These are phyloP conservation scores for Tragulus kanchil DNA, from an alignment of 2,113 vertebrate species.

Conservation along the genomic window DNA sequence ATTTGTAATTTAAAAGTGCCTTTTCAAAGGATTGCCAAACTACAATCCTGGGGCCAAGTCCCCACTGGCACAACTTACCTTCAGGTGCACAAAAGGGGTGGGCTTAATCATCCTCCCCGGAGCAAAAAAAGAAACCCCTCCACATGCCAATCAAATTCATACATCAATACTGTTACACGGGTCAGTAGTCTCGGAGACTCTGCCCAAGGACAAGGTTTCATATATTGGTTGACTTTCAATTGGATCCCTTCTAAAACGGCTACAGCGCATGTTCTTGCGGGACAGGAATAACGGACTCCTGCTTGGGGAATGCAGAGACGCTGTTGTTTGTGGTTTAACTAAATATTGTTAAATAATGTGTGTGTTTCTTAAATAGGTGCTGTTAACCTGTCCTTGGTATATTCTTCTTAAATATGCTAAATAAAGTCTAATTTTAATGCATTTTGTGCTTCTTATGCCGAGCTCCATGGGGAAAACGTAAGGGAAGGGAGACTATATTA, in stretches of 20 bases:
- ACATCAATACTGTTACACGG: conserved; percentile 46
- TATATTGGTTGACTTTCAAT: conserved; percentile 60
- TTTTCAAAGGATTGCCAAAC: conserved; percentile 74
- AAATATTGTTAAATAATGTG: conserved; percentile 73
- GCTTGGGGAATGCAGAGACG: conserved; percentile 63
- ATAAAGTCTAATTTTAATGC: conserved; percentile 80
- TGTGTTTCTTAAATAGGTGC: conserved; percentile 81
- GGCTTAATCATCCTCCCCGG: conserved; percentile 12
- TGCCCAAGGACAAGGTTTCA: conserved; percentile 69
- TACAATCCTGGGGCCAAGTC: conserved; percentile 63
- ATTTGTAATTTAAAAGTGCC: conserved; percentile 82
- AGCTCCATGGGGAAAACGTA: background rate
- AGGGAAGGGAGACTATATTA: background rate
- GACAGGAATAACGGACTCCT: conserved; percentile 72
- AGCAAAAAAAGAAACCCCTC: conserved; percentile 69
- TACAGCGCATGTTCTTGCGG: conserved; percentile 40
- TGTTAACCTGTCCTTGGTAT: conserved; percentile 77
- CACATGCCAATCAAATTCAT: conserved; percentile 46
- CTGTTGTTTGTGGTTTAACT: conserved; percentile 74
- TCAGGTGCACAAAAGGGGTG: conserved; percentile 68
- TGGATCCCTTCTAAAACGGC: conserved; percentile 61
- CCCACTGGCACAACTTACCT: conserved; percentile 75
- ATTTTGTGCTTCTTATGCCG: conserved; percentile 13
- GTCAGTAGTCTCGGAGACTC: conserved; percentile 47
- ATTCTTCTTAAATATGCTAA: conserved; percentile 79